These are phyloP conservation scores for Eupithecia insigniata DNA, from an alignment of 2,888 invertebrate genomes.

Conservation along the genomic window DNA sequence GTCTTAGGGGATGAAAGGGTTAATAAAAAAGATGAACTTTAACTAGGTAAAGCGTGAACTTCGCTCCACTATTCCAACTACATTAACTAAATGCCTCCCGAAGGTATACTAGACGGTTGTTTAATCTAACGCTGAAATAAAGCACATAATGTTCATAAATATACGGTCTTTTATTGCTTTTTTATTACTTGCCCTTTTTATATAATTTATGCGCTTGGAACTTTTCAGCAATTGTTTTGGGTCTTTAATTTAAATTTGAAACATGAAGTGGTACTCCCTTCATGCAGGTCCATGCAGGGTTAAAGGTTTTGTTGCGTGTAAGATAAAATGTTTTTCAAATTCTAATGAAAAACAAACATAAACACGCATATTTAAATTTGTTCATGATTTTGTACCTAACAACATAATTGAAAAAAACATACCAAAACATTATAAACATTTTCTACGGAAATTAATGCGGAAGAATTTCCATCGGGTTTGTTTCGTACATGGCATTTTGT, in stretches of 20 bases:
- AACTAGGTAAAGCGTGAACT: not conserved
- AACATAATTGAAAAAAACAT: conserved; percentile 23
- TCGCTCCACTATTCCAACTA: conserved; percentile 45
- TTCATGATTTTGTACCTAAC: conserved; percentile 26
- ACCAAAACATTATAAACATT: conserved; percentile 49
- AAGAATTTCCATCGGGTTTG: conserved; percentile 65
- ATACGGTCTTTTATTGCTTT: conserved; percentile 43
- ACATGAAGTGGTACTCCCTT: no score
- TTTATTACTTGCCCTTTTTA: conserved; percentile 45
- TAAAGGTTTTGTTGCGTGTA: not conserved
- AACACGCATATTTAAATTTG: conserved; percentile 21
- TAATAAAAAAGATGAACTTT: conserved; percentile 5
- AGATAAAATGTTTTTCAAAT: not conserved
- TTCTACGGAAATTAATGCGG: conserved; percentile 58
- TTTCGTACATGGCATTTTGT: conserved; percentile 66
- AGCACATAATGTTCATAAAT: conserved; percentile 76
- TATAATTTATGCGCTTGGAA: conserved; percentile 58
- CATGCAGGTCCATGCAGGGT: not conserved
- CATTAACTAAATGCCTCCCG: conserved; percentile 74
- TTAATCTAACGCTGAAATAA: conserved; percentile 76
- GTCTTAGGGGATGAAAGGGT: not conserved
- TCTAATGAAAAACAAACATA: conserved; percentile 13
- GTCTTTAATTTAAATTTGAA: not conserved
- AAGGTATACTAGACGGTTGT: conserved; percentile 70
- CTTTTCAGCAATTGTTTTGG: not conserved